These are phyloP conservation scores for Musca vetustissima DNA, from an alignment of 1,140 invertebrate genomes.

Conservation along the genomic window DNA sequence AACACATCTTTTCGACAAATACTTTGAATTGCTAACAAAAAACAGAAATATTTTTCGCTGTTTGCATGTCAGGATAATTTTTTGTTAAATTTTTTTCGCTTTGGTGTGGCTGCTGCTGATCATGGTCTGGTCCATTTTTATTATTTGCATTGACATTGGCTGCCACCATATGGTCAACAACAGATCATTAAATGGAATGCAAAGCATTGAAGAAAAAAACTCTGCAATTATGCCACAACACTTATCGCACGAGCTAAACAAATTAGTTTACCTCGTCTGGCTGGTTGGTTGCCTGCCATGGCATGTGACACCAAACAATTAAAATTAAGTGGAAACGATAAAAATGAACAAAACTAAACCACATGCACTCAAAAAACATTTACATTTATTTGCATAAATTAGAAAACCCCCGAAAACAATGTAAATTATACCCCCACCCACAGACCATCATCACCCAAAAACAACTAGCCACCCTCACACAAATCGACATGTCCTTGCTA, in stretches of 20 bases:
- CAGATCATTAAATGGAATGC: not conserved
- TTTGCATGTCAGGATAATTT: too few species aligned
- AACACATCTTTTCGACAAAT: slow-evolving; percentile 6
- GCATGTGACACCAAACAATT: slow-evolving; percentile 50
- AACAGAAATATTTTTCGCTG: too few species aligned
- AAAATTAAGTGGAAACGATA: slow-evolving; percentile 55
- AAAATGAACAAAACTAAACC: slow-evolving; percentile 33
- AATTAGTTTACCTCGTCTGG: not conserved
- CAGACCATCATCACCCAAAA: not conserved
- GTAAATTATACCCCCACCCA: not conserved
- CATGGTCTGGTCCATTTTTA: slow-evolving; percentile 6
- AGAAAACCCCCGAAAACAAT: not conserved
- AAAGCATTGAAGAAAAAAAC: not conserved
- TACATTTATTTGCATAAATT: slow-evolving; percentile 16
- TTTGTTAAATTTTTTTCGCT: too few species aligned
- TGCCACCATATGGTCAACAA: slow-evolving; percentile 1
- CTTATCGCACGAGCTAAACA: slow-evolving; percentile 17
- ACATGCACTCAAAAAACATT: not conserved
- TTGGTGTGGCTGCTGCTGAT: not conserved
- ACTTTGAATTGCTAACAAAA: not conserved
- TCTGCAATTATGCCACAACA: slow-evolving; percentile 8
- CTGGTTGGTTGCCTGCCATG: not conserved
- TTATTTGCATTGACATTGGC: not conserved
- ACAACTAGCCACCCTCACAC: not conserved
- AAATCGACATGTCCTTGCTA: not conserved